phyloP scores from a whole-genome alignment of 1,140 invertebrate species.

The Drosophila virilis region DNA sequence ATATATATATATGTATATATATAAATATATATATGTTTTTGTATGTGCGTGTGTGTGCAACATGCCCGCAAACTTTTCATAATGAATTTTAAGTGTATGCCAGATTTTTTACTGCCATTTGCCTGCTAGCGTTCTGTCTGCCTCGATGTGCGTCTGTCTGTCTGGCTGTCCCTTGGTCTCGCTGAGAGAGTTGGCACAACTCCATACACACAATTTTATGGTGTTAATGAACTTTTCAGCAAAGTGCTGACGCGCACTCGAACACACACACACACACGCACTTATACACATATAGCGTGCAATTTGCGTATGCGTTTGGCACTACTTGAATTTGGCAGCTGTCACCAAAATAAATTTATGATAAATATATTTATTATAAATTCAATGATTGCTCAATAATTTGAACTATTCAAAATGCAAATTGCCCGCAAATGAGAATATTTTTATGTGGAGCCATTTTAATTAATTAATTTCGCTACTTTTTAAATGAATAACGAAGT shows the following conservation, averaged over 20 bases:
- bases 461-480: no score
- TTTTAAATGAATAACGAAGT: no score
- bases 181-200: conserved; percentile 49
- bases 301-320: conserved; percentile 6
- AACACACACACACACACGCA: conserved; percentile 7
- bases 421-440: neutral
- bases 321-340: conserved; percentile 29
- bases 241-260: conserved; percentile 11
- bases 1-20: neutral
- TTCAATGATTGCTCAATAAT: neutral
- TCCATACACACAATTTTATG: conserved; percentile 68
- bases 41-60: conserved; percentile 41
- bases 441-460: no score
- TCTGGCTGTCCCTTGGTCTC: conserved; percentile 7
- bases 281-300: neutral
- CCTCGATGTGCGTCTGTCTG: conserved; percentile 16
- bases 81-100: conserved; percentile 82
- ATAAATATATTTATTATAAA: neutral
- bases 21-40: neutral
- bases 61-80: conserved; percentile 77
- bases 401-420: neutral
- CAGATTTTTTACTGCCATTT: conserved; percentile 71
- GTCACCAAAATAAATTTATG: conserved; percentile 25
- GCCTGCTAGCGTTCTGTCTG: conserved; percentile 42
- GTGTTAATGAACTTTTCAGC: conserved; percentile 75